Conservation (phyloP, 1,140 invertebrate genomes). For the Propsilocerus akamusi region DNA sequence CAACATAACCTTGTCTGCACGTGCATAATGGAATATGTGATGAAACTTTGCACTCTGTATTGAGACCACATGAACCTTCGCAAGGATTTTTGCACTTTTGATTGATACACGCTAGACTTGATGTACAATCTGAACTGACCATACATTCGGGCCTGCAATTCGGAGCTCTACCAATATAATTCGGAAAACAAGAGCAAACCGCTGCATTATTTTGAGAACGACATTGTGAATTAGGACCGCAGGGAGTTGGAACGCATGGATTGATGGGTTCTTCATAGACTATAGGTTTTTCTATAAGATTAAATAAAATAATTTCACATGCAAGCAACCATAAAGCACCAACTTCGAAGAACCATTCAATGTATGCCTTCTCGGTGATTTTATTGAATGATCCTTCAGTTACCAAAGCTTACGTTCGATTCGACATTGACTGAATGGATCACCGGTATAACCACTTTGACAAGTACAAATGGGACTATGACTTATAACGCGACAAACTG, state of each 20-base stretch:
- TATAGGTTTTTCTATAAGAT: not conserved
- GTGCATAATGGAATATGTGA: slow-evolving; percentile 55
- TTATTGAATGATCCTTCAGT: not conserved
- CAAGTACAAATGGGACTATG: slow-evolving; percentile 57
- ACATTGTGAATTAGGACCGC: slow-evolving; percentile 56
- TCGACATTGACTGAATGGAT: too few species aligned
- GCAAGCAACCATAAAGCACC: too few species aligned
- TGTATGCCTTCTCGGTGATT: not conserved
- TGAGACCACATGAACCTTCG: slow-evolving; percentile 49
- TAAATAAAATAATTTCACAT: not conserved
- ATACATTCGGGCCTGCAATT: slow-evolving; percentile 47
- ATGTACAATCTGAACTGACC: slow-evolving; percentile 41
- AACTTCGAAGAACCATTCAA: not conserved
- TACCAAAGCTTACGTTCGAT: too few species aligned
- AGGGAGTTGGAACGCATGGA: slow-evolving; percentile 55
- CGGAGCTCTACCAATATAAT: slow-evolving; percentile 43
- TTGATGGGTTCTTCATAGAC: slow-evolving; percentile 19
- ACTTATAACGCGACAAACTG: slow-evolving; percentile 43
- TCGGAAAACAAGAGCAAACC: slow-evolving; percentile 36
- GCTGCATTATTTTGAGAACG: slow-evolving; percentile 32
- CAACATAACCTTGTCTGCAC: slow-evolving; percentile 42
- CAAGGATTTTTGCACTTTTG: slow-evolving; percentile 54
- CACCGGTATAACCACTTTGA: slow-evolving; percentile 41
- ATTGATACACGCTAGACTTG: slow-evolving; percentile 35
- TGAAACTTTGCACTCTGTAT: slow-evolving; percentile 49